Evolutionary conservation across 2,888 invertebrate genomes (phyloP), one percentile per base, ranked within the genome.

Genomic region (Corbicula japonica): DNA sequence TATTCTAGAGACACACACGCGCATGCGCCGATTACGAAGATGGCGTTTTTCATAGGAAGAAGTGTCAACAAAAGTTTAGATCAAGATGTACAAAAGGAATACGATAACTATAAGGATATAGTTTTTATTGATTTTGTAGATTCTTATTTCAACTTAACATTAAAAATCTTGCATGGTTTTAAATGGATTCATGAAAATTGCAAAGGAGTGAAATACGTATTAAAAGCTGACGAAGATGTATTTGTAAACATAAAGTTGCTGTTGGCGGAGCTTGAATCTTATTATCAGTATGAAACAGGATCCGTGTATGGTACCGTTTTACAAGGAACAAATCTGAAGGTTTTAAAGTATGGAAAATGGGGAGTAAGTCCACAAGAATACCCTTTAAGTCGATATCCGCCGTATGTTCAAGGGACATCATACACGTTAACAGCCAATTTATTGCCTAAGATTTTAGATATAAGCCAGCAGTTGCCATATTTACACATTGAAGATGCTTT

Each of bases 401-500:
- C 68, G 2, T 68, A 68, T 46, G 56, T 38, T 12, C 56, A 58
- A 56, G 68, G 68, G 18, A 68, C 56, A 0, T 56, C 68, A 15
- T 68, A 68, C 23, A 58, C 56, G 21, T n/a, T 68, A n/a, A 46
- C 68, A 12, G 68, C 56, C 8, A 32, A 68, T 21, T 30, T 56
- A 38, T n/a, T 68, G 0, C n/a, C 23, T 6, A 56, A 58, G 6
- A 56, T 68, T 21, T 21, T 58, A 5, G 28, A 68, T 44, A 46
- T 41, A 8, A 21, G 56, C 0, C 41, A 68, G 46, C 56, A 56
- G 23, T 44, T 68, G 23, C 54, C 68, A 0, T 68, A 68, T 30
- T 32, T 68, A 10, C 56, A 68, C n/a, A 68, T 68, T 26, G 68
- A 68, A 46, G 68, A 68, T 28, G 68, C 46, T 10, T 68, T 68